Evolutionary conservation across 2,888 invertebrate species (phyloP), one percentile per base, ranked within the genome.

Genomic region (Rhagonycha fulva): DNA sequence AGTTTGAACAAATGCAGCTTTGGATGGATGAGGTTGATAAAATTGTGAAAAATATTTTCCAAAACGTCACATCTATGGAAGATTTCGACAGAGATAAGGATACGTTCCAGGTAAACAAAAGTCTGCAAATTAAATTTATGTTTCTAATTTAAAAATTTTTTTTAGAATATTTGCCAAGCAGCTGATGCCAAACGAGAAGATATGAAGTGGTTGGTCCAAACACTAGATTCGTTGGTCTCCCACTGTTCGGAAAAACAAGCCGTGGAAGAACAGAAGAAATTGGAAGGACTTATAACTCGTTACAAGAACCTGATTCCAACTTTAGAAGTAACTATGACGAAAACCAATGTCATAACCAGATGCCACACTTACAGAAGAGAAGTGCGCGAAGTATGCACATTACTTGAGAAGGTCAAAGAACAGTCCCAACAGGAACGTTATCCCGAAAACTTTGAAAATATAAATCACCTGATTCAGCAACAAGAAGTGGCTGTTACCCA

Each of bases 191-290:
- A 96, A 86, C 92, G 96, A 26, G 97, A 97, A 87, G 96, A 97
- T 84, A 97, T 98, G 94, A 97, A 97, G 86, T 97, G 97, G 96
- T 90, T 98, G 73, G 96, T 97, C 0, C 96, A 97, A 87, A 96
- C 95, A 12, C 88, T 98, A 71, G 97, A 98, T 84, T 93, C 94
- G 83, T 90, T 98, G 76, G 92, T 95, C 19, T 93, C 95, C 75
- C 94, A 95, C 84, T 94, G 95, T 81, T 92, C 95, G 11, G 95
- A 96, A 83, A 90, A 91, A 67, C 95, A 96, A 87, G 94, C 95
- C 0, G 90, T 93, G 79, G 88, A 90, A 26, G 97, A 98, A 87
- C 96, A 97, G 86, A 91, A 92, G 77, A 93, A 93, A 83, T 89
- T 98, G 12, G 96, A 97, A 86, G 91, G 92, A 78, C 89, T 98